phyloP scores from a whole-genome alignment of 2,797 vertebrate genomes.

The Sus cebifrons region DNA sequence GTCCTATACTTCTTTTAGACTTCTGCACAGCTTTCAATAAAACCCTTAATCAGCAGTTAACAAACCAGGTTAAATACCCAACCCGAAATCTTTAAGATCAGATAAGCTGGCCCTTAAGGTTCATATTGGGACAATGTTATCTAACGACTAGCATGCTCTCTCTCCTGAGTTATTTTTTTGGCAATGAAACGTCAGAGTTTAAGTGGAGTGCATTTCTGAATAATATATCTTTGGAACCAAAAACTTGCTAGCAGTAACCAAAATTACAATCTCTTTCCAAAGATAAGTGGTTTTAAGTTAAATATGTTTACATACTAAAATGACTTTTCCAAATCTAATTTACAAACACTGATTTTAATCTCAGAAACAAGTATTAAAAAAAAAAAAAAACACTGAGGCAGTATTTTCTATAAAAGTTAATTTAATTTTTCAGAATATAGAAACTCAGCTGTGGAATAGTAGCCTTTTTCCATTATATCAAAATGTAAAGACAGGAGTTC shows the following conservation, averaged over 20 bases:
- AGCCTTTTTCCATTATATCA: background rate
- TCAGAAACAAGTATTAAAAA: background rate
- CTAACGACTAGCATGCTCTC: background rate
- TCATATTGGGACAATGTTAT: background rate
- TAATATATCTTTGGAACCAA: background rate
- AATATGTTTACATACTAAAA: background rate
- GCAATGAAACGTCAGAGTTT: background rate
- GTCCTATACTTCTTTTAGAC: slow-evolving; percentile 4
- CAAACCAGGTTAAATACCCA: slow-evolving; percentile 17
- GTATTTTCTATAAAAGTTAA: background rate
- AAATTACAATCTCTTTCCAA: slow-evolving; percentile 32
- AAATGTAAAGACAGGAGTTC: slow-evolving; percentile 20
- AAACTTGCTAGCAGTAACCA: background rate
- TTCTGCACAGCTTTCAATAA: slow-evolving; percentile 43
- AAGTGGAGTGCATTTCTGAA: background rate
- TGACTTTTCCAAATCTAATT: background rate
- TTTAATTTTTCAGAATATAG: background rate
- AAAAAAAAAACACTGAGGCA: background rate
- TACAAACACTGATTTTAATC: slow-evolving; percentile 28
- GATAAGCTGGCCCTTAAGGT: background rate
- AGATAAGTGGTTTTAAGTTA: slow-evolving; percentile 19
- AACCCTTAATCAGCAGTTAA: background rate
- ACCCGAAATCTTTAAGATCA: background rate
- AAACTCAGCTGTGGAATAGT: background rate
- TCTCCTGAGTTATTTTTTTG: background rate